Evolutionary conservation across 2,888 invertebrate genomes (phyloP).

Genomic region (Sinhomidia bicolor): DNA sequence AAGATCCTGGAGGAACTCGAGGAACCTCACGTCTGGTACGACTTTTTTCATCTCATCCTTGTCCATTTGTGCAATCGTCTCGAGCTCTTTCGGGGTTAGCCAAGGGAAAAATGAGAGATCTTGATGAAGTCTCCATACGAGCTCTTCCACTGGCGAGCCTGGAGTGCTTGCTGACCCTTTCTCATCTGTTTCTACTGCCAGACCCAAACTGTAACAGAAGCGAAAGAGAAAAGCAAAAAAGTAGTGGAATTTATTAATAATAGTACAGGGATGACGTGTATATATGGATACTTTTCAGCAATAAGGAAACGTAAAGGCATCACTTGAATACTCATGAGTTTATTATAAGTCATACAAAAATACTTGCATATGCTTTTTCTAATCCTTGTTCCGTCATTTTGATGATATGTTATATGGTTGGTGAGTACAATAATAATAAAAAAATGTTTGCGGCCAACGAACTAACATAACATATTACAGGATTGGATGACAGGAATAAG

Average conservation of each 20-base stretch:
- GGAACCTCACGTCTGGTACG: constrained; percentile 83
- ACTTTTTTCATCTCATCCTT: constrained; percentile 93
- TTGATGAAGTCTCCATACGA: constrained; percentile 90
- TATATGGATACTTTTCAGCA: neutral
- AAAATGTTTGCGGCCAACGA: constrained; percentile 31
- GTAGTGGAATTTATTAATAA: neutral
- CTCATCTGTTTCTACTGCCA: constrained; percentile 76
- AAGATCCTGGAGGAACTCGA: constrained; percentile 79
- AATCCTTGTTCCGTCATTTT: neutral
- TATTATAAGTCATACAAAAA: too few relatives aligned
- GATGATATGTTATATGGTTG: neutral
- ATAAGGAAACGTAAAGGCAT: too few relatives aligned
- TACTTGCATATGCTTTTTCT: too few relatives aligned
- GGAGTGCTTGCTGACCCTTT: constrained; percentile 73
- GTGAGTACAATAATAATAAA: neutral
- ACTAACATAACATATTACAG: neutral
- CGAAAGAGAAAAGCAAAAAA: neutral
- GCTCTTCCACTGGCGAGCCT: constrained; percentile 84
- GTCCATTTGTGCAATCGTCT: constrained; percentile 93
- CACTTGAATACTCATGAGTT: neutral
- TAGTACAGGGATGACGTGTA: too few relatives aligned
- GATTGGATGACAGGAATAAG: neutral
- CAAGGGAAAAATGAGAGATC: constrained; percentile 93
- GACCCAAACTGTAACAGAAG: constrained; percentile 74
- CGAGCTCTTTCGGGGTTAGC: constrained; percentile 91